Conservation (phyloP, 2,888 invertebrate species). For the Ormyrus rosae region DNA sequence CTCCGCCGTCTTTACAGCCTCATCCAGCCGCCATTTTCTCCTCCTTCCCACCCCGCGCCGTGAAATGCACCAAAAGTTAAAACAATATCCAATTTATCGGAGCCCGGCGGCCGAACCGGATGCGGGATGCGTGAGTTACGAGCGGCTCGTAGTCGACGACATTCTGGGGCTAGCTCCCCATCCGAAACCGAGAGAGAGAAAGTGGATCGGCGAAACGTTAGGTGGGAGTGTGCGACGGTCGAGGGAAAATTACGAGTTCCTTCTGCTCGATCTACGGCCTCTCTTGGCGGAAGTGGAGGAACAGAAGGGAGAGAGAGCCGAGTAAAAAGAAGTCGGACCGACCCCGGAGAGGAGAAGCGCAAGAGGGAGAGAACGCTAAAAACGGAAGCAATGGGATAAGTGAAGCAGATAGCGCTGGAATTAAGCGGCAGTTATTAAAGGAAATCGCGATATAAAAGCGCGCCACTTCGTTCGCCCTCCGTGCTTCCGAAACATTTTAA, state of each 20-base stretch:
- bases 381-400: conserved; percentile 29
- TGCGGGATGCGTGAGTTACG: conserved; percentile 58
- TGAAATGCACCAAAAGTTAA: conserved; percentile 73
- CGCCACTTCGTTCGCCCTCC: background rate
- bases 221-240: background rate
- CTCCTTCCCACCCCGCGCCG: conserved; percentile 11
- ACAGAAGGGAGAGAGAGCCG: background rate
- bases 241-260: conserved; percentile 54
- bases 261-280: conserved; percentile 50
- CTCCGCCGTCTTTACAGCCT: conserved; percentile 34
- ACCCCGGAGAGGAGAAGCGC: background rate
- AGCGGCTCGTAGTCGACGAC: conserved; percentile 47
- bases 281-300: background rate
- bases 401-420: conserved; percentile 30
- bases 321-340: conserved; percentile 14
- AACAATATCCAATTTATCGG: conserved; percentile 75
- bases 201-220: background rate
- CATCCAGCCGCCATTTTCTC: conserved; percentile 13
- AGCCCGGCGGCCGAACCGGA: conserved; percentile 53
- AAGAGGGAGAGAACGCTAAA: background rate
- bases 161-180: conserved; percentile 55
- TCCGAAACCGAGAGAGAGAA: conserved; percentile 8
- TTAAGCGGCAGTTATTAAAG: conserved; percentile 23
- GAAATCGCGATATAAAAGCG: conserved; percentile 8
- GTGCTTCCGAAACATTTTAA: background rate